Conservation (phyloP, 2,113 vertebrate species). For the Rana temporaria region DNA sequence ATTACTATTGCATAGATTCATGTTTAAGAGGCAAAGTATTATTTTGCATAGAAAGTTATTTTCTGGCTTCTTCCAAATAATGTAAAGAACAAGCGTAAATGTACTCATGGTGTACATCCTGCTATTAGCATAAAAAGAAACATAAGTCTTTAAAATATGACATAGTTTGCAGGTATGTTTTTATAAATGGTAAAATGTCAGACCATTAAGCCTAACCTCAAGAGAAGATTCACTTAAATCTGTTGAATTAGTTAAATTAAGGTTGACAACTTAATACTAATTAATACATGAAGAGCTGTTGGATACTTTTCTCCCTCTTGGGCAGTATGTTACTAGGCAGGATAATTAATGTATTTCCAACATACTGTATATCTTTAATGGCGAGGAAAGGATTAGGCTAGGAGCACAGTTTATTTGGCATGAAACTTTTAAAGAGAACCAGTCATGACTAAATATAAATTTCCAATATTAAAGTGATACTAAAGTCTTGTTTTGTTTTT, state of each 20-base stretch:
- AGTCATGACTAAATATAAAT: too few species aligned
- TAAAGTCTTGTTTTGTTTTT: too few species aligned
- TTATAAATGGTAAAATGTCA: slow-evolving; percentile 20
- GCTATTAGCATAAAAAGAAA: not conserved
- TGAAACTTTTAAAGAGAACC: too few species aligned
- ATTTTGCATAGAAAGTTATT: slow-evolving; percentile 14
- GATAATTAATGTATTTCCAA: not conserved
- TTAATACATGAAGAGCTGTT: slow-evolving; percentile 30
- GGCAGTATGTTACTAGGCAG: not conserved
- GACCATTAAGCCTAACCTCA: slow-evolving; percentile 32
- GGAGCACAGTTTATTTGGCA: too few species aligned
- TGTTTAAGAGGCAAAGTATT: slow-evolving; percentile 25
- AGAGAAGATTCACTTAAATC: slow-evolving; percentile 24
- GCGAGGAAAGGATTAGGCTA: not conserved
- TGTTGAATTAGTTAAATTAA: slow-evolving; percentile 25
- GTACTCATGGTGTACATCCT: not conserved
- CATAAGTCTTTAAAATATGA: not conserved
- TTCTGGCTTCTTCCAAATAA: slow-evolving; percentile 5
- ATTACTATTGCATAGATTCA: slow-evolving; percentile 29
- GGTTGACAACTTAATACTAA: slow-evolving; percentile 11
- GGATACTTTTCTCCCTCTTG: slow-evolving; percentile 5
- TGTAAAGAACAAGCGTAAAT: not conserved
- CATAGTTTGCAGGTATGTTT: slow-evolving; percentile 29
- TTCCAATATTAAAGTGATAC: too few species aligned
- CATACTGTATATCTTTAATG: not conserved